Conservation (phyloP, 1,140 invertebrate genomes). For the Pemphigus obesinymphae region DNA sequence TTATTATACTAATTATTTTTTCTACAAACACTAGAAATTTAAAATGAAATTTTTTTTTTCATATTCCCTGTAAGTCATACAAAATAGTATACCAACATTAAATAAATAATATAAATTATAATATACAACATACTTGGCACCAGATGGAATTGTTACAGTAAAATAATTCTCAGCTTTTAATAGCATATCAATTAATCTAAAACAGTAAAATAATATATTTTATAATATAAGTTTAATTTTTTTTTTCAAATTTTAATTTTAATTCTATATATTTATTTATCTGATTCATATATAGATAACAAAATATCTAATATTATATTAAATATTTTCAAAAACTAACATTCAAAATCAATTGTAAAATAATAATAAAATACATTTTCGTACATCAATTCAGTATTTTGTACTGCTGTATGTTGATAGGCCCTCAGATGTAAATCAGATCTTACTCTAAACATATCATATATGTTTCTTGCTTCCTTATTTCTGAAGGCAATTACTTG, state of each 20-base stretch:
- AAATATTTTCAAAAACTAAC: too few relatives aligned
- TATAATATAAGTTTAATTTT: too few relatives aligned
- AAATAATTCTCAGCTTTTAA: conserved; percentile 42
- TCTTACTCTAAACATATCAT: conserved; percentile 46
- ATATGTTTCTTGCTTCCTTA: conserved; percentile 44
- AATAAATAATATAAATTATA: background rate
- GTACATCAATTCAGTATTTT: conserved; percentile 46
- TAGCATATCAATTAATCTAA: conserved; percentile 42
- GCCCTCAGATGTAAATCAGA: conserved; percentile 45
- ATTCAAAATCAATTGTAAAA: too few relatives aligned
- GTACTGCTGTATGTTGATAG: conserved; percentile 46
- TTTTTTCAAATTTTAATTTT: too few relatives aligned
- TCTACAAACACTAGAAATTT: too few relatives aligned
- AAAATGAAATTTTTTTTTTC: too few relatives aligned
- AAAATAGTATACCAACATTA: too few relatives aligned
- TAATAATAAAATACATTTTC: background rate
- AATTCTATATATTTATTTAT: too few relatives aligned
- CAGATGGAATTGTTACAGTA: conserved; percentile 29
- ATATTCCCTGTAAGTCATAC: too few relatives aligned
- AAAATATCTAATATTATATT: too few relatives aligned
- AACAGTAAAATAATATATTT: background rate
- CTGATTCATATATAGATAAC: too few relatives aligned
- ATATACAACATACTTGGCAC: conserved; percentile 35
- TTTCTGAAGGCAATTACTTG: conserved; percentile 45
- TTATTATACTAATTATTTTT: too few relatives aligned